Evolutionary conservation across 2,888 invertebrate genomes (phyloP).

Genomic region (Timema podura): DNA sequence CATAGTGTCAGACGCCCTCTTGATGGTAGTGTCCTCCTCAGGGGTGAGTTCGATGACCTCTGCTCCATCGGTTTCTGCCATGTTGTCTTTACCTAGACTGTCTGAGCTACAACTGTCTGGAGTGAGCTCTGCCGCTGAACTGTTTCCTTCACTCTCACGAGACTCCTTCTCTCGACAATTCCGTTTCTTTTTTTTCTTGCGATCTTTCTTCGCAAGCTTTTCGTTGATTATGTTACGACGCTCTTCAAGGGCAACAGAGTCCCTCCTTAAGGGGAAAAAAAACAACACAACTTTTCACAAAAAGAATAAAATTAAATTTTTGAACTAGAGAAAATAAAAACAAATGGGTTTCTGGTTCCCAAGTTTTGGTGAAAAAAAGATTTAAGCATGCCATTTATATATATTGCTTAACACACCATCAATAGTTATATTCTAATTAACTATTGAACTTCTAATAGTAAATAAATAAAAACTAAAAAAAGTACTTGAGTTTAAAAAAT

Average conservation of each 20-base stretch:
- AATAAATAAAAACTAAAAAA: no score
- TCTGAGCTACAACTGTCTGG: slow-evolving; percentile 27
- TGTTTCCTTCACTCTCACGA: slow-evolving; percentile 40
- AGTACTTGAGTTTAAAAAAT: no score
- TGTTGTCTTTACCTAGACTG: slow-evolving; percentile 28
- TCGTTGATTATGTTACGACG: slow-evolving; percentile 65
- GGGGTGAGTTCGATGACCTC: slow-evolving; percentile 36
- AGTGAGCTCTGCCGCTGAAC: slow-evolving; percentile 33
- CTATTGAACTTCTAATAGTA: no score
- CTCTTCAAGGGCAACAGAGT: slow-evolving; percentile 63
- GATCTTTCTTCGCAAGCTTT: slow-evolving; percentile 67
- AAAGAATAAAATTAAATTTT: no score
- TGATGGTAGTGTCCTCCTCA: slow-evolving; percentile 20
- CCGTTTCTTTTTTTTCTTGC: slow-evolving; percentile 66
- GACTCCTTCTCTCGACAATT: slow-evolving; percentile 51
- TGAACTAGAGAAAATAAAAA: no score
- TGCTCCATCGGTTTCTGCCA: slow-evolving; percentile 35
- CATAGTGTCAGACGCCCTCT: slow-evolving; percentile 35
- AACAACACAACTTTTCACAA: no score
- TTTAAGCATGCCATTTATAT: no score
- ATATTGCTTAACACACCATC: no score
- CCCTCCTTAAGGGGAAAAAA: slow-evolving; percentile 44
- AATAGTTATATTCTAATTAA: no score
- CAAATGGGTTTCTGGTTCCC: no score
- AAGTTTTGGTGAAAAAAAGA: no score